A percentile compares a stretch with the other conserved stretches of the same genome.
Conservation (phyloP, 2,888 invertebrate genomes). For the Stenchaetothrips biformis region DNA sequence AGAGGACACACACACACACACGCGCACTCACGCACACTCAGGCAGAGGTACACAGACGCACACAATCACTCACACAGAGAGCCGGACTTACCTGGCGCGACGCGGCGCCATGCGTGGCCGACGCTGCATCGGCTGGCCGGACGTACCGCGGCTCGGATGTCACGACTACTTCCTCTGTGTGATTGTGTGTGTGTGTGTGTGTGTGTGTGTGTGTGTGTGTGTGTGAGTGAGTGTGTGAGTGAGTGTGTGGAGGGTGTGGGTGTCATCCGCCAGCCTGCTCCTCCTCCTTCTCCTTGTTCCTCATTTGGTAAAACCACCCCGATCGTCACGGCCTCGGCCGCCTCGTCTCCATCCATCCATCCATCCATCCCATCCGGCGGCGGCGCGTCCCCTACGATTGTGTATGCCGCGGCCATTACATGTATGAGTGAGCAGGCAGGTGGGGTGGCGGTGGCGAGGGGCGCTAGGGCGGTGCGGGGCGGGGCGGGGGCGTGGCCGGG, state of each 20-base stretch:
- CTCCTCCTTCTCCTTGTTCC: neutral
- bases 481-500: neutral
- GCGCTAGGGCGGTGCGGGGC: neutral
- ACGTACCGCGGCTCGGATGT: neutral
- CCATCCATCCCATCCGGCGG: too few species aligned
- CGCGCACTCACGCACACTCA: slow-evolving; percentile 9
- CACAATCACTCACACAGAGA: slow-evolving; percentile 6
- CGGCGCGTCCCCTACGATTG: neutral
- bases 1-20: neutral
- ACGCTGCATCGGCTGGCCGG: neutral
- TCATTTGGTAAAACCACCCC: neutral
- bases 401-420: neutral
- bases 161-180: neutral
- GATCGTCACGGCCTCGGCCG: neutral
- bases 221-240: neutral
- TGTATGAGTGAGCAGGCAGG: neutral
- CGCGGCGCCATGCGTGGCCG: neutral
- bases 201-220: too few species aligned
- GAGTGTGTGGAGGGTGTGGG: too few species aligned
- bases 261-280: neutral
- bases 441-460: neutral
- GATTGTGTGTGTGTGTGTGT: too few species aligned
- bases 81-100: neutral
- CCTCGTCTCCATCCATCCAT: too few species aligned
- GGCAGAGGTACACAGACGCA: slow-evolving; percentile 20